Evolutionary conservation across 2,888 invertebrate species (phyloP).

Genomic region (Phortica okadai): DNA sequence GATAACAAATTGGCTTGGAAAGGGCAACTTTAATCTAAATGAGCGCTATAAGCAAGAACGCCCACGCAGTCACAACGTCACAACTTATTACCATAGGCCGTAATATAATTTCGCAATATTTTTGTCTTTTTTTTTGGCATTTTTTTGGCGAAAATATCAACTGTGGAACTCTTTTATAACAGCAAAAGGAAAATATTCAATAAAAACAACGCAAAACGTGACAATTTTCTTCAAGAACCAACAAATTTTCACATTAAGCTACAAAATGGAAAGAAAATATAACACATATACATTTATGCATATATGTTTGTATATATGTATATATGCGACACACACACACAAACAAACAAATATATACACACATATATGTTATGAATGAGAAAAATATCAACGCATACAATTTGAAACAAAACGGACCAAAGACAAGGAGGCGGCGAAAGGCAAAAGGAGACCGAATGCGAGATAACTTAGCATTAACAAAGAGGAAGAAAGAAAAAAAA

Average conservation of each 20-base stretch:
- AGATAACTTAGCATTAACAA: neutral
- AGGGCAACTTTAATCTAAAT: too few relatives aligned
- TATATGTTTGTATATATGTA: neutral
- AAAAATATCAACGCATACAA: conserved; percentile 17
- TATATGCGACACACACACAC: neutral
- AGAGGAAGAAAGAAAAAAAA: neutral
- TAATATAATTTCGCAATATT: conserved; percentile 14
- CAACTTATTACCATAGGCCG: neutral
- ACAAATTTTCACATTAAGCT: conserved; percentile 4
- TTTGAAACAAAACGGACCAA: neutral
- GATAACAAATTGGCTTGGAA: too few relatives aligned
- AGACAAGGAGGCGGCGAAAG: neutral
- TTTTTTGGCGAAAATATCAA: conserved; percentile 9
- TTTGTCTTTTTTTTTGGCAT: too few relatives aligned
- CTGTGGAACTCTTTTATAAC: conserved; percentile 5
- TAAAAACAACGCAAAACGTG: conserved; percentile 27
- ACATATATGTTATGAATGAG: neutral
- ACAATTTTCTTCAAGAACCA: conserved; percentile 17
- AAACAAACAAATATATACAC: neutral
- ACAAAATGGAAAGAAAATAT: neutral
- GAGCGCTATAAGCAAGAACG: too few relatives aligned
- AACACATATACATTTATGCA: conserved; percentile 6
- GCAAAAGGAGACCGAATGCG: neutral
- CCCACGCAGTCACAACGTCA: too few relatives aligned
- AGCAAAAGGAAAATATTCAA: conserved; percentile 16